phyloP scores from a whole-genome alignment of 2,113 vertebrate species.

The Urocitellus parryii region DNA sequence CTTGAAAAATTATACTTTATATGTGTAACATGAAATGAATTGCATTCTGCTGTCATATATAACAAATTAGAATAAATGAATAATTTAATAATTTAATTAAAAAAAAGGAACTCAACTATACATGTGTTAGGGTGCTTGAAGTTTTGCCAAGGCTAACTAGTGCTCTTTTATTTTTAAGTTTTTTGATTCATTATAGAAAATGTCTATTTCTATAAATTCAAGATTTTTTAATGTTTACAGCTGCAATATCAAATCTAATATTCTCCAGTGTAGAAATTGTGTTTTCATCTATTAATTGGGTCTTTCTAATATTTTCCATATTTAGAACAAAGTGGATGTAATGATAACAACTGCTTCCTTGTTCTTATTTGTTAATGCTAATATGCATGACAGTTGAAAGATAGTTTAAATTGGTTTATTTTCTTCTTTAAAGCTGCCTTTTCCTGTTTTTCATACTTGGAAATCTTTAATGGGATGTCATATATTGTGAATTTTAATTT shows the following conservation, averaged over 20 bases:
- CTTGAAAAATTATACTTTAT: too few species aligned
- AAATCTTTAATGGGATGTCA: neutral
- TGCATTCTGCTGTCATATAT: too few species aligned
- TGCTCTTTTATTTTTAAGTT: neutral
- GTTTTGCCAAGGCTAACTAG: too few species aligned
- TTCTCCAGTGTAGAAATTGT: neutral
- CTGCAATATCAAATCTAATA: neutral
- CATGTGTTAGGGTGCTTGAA: too few species aligned
- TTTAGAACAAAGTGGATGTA: neutral
- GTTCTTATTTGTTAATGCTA: neutral
- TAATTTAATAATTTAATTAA: too few species aligned
- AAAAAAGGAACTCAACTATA: neutral
- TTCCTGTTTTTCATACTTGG: neutral
- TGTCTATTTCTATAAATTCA: neutral
- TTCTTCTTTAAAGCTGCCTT: neutral
- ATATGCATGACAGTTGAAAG: neutral
- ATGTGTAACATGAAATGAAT: too few species aligned
- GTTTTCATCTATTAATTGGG: neutral
- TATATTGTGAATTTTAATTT: neutral
- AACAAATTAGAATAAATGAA: too few species aligned
- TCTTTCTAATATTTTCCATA: neutral
- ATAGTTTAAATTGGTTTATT: neutral
- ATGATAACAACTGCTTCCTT: neutral
- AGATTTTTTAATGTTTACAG: neutral
- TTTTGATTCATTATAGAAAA: neutral